phyloP scores from a whole-genome alignment of 2,888 invertebrate genomes.

The Oxystoma pomonae region DNA sequence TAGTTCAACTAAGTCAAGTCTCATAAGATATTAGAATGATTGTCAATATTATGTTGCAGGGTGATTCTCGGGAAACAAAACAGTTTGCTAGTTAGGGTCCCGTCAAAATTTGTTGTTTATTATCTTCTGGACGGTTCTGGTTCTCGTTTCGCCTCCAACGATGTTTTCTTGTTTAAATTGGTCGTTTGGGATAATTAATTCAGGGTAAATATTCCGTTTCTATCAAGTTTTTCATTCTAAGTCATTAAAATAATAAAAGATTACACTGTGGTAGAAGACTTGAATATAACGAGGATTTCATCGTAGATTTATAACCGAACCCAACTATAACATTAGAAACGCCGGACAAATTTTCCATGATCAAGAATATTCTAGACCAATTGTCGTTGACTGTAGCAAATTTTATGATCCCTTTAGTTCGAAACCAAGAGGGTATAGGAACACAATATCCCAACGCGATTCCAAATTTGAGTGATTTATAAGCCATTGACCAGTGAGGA shows the following conservation, averaged over 20 bases:
- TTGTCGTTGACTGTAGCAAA: background rate
- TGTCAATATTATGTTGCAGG: background rate
- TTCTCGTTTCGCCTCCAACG: background rate
- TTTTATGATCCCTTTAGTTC: background rate
- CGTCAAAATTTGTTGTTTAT: background rate
- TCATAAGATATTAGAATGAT: background rate
- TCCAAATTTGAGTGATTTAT: too few species aligned
- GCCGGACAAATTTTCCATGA: background rate
- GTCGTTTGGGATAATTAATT: background rate
- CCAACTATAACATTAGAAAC: too few species aligned
- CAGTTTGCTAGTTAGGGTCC: background rate
- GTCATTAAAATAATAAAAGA: too few species aligned
- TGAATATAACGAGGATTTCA: background rate
- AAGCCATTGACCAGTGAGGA: too few species aligned
- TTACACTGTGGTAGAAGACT: too few species aligned
- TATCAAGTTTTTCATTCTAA: too few species aligned
- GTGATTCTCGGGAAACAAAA: too few species aligned
- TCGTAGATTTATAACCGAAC: too few species aligned
- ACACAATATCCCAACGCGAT: too few species aligned
- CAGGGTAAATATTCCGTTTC: too few species aligned
- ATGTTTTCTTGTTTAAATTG: background rate
- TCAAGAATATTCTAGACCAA: background rate
- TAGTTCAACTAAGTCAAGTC: background rate
- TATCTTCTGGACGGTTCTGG: background rate
- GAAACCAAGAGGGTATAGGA: too few species aligned